Base-by-base conservation (phyloP, 2,888 invertebrate species). In the Nomada ferruginata region DNA sequence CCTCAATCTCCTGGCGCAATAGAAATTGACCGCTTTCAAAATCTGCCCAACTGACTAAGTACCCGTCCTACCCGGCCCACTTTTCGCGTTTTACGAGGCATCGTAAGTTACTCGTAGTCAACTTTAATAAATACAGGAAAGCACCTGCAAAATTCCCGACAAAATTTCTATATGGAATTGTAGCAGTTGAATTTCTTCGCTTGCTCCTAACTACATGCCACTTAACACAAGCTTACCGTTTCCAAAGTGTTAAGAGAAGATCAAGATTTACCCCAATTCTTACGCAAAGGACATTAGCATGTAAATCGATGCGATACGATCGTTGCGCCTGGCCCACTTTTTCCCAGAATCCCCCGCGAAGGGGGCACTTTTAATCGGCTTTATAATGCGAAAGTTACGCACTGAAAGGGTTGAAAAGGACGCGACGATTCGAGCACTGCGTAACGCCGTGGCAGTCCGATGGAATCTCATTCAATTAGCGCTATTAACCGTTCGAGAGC, bases 381-480 rank as follows among this genome's bases (percentile, higher is more conserved):
- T 76, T 59, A 36, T 36, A 63, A 61, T 52, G 71, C 66, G 63
- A 75, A 71, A 79, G 85, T 61, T 47, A 61, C 65, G 47, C 55
- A 20, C 9, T 23, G 53, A 7, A 55, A 36, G 57, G 26, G 55
- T 65, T 65, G 73, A 73, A 72, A 73, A 64, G 44, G 47, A n/a
- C 15, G 53, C 42, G 36, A 20, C 52, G 59, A 50, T 20, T 26
- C 52, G 71, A 66, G 72, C 79, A 68, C 64, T 79, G 72, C 70
- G 73, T 42, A 50, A 7, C 36, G 36, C 36, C 36, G 36, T 55
- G 57, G 23, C 52, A 59, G 53, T 63, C 69, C 76, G 52, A 73
- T 77, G 76, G 82, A 79, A 85, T 82, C 76, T 70, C 74, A 76
- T 76, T 71, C 88, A 90, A 90, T 90, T 90, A 90, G 71, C 71